Conservation (phyloP, 1,140 invertebrate genomes). For the Agrilus planipennis region DNA sequence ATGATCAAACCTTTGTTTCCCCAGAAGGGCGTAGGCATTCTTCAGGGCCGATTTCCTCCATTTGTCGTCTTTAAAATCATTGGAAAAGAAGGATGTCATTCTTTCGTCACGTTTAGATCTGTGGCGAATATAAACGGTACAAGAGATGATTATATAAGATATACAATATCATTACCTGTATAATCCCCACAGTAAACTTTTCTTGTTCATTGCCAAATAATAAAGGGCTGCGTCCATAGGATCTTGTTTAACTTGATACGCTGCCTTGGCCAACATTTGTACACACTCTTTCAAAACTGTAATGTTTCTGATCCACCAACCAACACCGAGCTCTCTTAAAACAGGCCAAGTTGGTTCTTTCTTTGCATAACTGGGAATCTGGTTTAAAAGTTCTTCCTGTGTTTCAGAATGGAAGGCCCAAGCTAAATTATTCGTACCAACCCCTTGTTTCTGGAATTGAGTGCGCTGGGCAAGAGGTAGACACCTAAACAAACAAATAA, state of each 20-base stretch:
- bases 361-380: slow-evolving; percentile 82
- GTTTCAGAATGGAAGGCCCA: slow-evolving; percentile 99
- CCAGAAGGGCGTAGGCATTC: slow-evolving; percentile 92
- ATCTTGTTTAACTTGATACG: slow-evolving; percentile 82
- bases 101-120: slow-evolving; percentile 76
- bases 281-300: slow-evolving; percentile 71
- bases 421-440: slow-evolving; percentile 86
- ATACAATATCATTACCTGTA: slow-evolving; percentile 43
- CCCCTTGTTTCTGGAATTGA: slow-evolving; percentile 76
- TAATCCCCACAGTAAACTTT: slow-evolving; percentile 90
- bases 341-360: slow-evolving; percentile 81
- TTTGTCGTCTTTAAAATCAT: slow-evolving; percentile 86
- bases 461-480: slow-evolving; percentile 79
- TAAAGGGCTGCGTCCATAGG: slow-evolving; percentile 96
- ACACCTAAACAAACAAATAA: slow-evolving; percentile 45
- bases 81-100: slow-evolving; percentile 91
- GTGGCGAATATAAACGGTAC: neutral
- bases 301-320: slow-evolving; percentile 93
- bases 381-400: slow-evolving; percentile 84
- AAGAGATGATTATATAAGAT: too few species aligned
- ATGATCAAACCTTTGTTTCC: slow-evolving; percentile 89
- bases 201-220: slow-evolving; percentile 98
- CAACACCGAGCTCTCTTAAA: slow-evolving; percentile 82
- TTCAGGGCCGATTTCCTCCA: slow-evolving; percentile 96
- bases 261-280: slow-evolving; percentile 88